Base-by-base conservation (phyloP, 2,797 vertebrate genomes). In the Xenopus petersii region DNA sequence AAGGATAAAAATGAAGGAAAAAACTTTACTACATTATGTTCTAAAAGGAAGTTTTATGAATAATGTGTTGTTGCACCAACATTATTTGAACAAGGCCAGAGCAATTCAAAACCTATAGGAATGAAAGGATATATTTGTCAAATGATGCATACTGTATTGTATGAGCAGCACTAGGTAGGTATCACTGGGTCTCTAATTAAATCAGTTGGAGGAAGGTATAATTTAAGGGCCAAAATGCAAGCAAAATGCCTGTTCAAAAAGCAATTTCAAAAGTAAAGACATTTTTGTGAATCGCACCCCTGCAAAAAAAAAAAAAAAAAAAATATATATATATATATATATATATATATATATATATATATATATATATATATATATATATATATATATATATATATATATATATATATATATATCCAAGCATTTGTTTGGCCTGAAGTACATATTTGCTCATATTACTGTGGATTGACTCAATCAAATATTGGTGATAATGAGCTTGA, bases 241-340 rank as follows among this genome's bases (percentile, higher is more conserved):
- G 61, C 26, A 74, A n/a, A 68, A 17, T 46, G 62, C 62, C 15
- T 1, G 36, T 61, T 42, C 15, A 74, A 33, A 73, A 74, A 61
- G 46, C 65, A 63, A 74, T 74, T 74, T 74, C 47, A 21, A 61
- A 54, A 67, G 65, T 61, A 69, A 74, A 64, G 16, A 63, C 24
- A 69, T 63, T 75, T 75, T 69, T 75, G 26, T 47, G 51, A 67
- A 74, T 12, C 36, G 61, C 73, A 60, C 64, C 21, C n/a, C n/a
- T n/a, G n/a, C n/a, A n/a, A n/a, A n/a, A n/a, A n/a, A n/a, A n/a
- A n/a, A n/a, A n/a, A n/a, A n/a, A n/a, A n/a, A n/a, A n/a, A n/a
- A n/a, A n/a, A n/a, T n/a, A n/a, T n/a, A n/a, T n/a, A n/a, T n/a
- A n/a, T n/a, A n/a, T n/a, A n/a, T n/a, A n/a, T n/a, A n/a, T n/a